phyloP scores from a whole-genome alignment of 92 coral and sea anemone genomes.

The Palythoa grandis region DNA sequence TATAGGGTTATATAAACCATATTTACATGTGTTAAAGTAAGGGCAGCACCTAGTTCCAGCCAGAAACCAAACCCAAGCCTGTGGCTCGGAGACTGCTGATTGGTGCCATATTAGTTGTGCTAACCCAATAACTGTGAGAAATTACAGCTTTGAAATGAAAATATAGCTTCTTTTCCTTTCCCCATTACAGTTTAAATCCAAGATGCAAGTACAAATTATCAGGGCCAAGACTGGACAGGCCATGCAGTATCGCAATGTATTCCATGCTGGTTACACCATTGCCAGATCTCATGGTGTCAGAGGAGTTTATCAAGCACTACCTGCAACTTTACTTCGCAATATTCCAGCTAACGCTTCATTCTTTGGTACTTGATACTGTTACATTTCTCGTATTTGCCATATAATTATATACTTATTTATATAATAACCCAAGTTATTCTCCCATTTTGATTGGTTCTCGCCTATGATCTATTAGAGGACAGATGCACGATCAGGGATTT shows the following conservation, averaged over 20 bases:
- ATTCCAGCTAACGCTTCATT: slow-evolving; percentile 88
- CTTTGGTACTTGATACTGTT: slow-evolving; percentile 59
- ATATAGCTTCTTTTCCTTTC: background rate
- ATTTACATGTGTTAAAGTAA: too few relatives aligned
- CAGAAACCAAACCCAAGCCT: too few relatives aligned
- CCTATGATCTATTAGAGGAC: too few relatives aligned
- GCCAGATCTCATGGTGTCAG: slow-evolving; percentile 76
- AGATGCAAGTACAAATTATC: slow-evolving; percentile 90
- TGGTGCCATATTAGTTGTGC: too few relatives aligned
- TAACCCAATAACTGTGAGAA: background rate
- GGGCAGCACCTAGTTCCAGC: too few relatives aligned
- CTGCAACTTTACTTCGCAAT: slow-evolving; percentile 83
- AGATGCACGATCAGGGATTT: too few relatives aligned
- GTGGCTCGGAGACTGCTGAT: too few relatives aligned
- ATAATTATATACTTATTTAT: background rate
- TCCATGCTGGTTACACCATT: slow-evolving; percentile 85
- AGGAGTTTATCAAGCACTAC: slow-evolving; percentile 85
- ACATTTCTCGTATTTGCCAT: background rate
- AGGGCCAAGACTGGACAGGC: slow-evolving; percentile 87
- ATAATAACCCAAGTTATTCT: too few relatives aligned
- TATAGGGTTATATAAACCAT: too few relatives aligned
- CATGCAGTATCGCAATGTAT: slow-evolving; percentile 82
- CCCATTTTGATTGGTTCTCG: too few relatives aligned
- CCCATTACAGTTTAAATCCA: slow-evolving; percentile 77
- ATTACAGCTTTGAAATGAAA: too few relatives aligned